These are phyloP conservation scores for Pseudotriccus pelzelni DNA, from an alignment of 2,797 vertebrate species.

Conservation along the genomic window DNA sequence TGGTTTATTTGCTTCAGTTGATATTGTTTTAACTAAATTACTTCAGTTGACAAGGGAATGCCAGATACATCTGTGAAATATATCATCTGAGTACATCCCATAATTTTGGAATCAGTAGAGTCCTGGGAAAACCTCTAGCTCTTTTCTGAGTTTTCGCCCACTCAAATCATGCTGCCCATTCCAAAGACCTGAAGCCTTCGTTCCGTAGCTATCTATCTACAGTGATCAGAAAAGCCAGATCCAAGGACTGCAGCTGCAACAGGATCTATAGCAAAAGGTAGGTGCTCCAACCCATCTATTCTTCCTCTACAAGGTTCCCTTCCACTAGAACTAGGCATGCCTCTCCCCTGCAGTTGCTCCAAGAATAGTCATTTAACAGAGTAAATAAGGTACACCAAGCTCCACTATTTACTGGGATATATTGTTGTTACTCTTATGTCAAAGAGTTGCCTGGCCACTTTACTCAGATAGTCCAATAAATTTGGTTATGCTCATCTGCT, in stretches of 20 bases:
- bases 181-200: neutral
- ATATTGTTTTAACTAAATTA: neutral
- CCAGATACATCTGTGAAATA: neutral
- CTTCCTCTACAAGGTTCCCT: neutral
- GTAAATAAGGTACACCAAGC: neutral
- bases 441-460: neutral
- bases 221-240: neutral
- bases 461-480: neutral
- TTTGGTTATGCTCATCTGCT: neutral
- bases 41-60: neutral
- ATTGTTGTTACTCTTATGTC: neutral
- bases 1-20: neutral
- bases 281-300: neutral
- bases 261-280: neutral
- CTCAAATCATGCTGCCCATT: neutral
- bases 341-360: neutral
- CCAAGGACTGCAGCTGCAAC: neutral
- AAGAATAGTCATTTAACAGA: neutral
- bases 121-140: neutral
- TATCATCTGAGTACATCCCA: neutral
- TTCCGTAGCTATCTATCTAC: neutral
- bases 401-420: neutral
- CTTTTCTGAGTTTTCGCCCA: neutral
- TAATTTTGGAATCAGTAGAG: neutral
- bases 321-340: neutral